These are phyloP conservation scores for Mirounga angustirostris DNA, from an alignment of 2,113 vertebrate genomes.

Conservation along the genomic window DNA sequence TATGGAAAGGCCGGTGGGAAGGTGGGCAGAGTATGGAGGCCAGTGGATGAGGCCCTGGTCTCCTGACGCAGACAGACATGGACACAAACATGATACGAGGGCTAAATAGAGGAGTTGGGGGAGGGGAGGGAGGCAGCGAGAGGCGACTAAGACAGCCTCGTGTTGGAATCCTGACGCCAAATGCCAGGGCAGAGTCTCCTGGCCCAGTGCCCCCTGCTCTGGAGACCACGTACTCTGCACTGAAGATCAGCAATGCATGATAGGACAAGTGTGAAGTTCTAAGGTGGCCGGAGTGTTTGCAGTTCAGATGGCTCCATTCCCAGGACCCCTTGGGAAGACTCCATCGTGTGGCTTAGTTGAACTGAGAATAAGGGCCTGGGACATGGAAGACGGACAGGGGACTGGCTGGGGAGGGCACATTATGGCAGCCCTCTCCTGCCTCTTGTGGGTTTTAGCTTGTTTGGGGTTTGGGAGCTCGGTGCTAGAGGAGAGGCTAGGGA, in stretches of 20 bases:
- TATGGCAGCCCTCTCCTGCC: neutral
- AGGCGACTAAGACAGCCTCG: neutral
- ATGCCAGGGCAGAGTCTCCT: neutral
- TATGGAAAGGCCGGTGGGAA: accelerated
- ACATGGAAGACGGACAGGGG: neutral
- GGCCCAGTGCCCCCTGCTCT: neutral
- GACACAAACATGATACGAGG: neutral
- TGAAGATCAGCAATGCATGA: neutral
- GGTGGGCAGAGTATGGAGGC: neutral
- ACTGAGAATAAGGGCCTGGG: neutral
- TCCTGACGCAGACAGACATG: neutral
- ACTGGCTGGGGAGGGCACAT: neutral
- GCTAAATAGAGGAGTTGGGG: neutral
- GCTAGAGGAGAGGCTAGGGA: neutral
- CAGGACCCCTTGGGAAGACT: neutral
- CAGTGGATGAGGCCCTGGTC: neutral
- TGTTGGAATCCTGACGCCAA: neutral
- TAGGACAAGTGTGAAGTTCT: neutral
- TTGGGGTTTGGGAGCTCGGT: neutral
- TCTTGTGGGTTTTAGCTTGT: neutral
- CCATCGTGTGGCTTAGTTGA: neutral
- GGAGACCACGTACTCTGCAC: accelerated
- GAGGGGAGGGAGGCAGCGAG: accelerated
- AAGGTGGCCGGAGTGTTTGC: neutral
- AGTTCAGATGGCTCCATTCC: neutral